A percentile compares a stretch with the other conserved stretches of the same genome.
Evolutionary conservation across 2,797 vertebrate species (phyloP).

Genomic region (Buphagus erythrorhynchus): DNA sequence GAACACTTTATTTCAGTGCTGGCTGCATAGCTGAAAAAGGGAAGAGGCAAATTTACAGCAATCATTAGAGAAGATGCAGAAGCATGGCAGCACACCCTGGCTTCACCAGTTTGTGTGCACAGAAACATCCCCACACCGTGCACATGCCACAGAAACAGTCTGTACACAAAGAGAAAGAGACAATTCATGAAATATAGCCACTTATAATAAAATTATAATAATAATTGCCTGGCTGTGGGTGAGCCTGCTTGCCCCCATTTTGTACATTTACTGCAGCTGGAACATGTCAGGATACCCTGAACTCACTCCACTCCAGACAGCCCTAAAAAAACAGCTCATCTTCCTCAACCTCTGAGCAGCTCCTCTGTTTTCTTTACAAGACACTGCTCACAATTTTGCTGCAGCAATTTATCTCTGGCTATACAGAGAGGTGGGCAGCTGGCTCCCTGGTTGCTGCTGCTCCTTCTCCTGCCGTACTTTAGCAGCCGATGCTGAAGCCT

Average conservation of each 20-base stretch:
- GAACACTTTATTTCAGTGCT: slow-evolving; percentile 58
- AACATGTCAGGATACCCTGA: background rate
- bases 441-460: background rate
- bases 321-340: background rate
- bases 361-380: slow-evolving; percentile 12
- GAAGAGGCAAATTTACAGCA: slow-evolving; percentile 26
- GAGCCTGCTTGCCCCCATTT: background rate
- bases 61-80: slow-evolving; percentile 58
- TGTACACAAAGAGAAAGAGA: background rate
- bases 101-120: background rate
- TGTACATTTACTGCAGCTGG: background rate
- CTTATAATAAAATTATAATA: background rate
- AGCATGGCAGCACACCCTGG: background rate
- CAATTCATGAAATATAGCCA: background rate
- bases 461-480: background rate
- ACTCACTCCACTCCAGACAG: background rate
- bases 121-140: background rate
- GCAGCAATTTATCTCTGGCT: slow-evolving; percentile 60
- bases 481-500: background rate
- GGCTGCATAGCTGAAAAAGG: slow-evolving; percentile 1
- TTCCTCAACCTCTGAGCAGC: background rate
- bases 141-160: background rate
- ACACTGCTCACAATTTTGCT: slow-evolving; percentile 13
- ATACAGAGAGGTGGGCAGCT: background rate
- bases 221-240: background rate